Base-by-base conservation (phyloP, 2,797 vertebrate species). In the Sebastes nivosus region DNA sequence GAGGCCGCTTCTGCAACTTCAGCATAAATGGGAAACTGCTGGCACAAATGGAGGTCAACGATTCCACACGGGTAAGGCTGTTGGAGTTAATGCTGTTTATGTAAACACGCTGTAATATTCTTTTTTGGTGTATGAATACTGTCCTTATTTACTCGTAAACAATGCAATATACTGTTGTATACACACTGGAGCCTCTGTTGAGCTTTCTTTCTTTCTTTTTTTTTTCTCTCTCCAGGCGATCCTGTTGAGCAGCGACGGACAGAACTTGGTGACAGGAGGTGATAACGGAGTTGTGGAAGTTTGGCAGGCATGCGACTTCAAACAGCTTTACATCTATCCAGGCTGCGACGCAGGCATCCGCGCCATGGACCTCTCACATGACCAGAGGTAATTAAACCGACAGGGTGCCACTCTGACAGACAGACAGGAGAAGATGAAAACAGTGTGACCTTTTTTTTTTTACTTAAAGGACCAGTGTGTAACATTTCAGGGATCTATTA, bases 301-400 rank as follows among this genome's bases (percentile, higher is more conserved):
- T 80, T 99, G 99, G 99, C 98, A 99, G 89, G 98, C 98, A 54
- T 99, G 99, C 78, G 98, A 99, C 95, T 99, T 99, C 93, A 99
- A 99, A 91, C 98, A 99, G 94, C 97, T 99, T 80, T 99, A 99
- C 92, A 97, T 99, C 94, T 99, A 99, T 89, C 99, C 99, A 0
- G 99, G 99, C 81, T 99, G 99, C 87, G 99, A 99, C 77, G 99
- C 99, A 30, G 98, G 98, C 85, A 99, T 99, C 88, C 96, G 99
- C 64, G 98, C 99, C 68, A 99, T 99, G 98, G 99, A 99, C 94
- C 94, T 99, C 75, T 99, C 99, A 82, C 98, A 99, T 67, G 99
- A 99, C 96, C 99, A 99, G 97, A 98, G 99, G 99, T 99, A 82
- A 0, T 18, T 46, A 96, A 87, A 72, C 18, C 38, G 8, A 74